Percentiles rank a stretch among this genome's conserved stretches.
Conservation (phyloP, 2,113 vertebrate genomes). For the Motacilla tschutschensis region DNA sequence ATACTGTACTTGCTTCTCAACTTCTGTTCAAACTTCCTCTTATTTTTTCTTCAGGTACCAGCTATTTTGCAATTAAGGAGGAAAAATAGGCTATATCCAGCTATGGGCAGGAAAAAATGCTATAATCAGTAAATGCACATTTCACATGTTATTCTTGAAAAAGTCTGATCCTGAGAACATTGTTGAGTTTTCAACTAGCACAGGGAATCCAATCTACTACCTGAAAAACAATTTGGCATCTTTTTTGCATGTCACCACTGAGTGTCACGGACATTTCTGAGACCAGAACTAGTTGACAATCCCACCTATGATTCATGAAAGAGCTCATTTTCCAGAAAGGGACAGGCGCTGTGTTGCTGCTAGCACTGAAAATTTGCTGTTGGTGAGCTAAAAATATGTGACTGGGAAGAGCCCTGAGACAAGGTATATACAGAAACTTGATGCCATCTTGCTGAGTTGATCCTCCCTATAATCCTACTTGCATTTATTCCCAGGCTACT, state of each 20-base stretch:
- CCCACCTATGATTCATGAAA: neutral
- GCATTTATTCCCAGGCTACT: conserved; percentile 31
- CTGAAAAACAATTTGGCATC: neutral
- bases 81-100: neutral
- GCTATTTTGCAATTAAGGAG: neutral
- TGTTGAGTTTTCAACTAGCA: neutral
- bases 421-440: neutral
- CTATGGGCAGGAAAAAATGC: neutral
- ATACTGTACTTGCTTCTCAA: neutral
- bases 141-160: neutral
- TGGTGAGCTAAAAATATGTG: conserved; percentile 13
- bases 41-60: neutral
- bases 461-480: conserved; percentile 20
- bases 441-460: conserved; percentile 14
- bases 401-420: neutral
- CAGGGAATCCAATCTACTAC: neutral
- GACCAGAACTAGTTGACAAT: neutral
- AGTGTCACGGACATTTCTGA: neutral
- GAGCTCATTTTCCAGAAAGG: neutral
- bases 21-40: neutral
- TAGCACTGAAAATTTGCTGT: neutral
- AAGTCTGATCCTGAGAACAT: neutral
- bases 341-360: neutral
- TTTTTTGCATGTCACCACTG: neutral
- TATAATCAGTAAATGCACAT: neutral